phyloP scores from a whole-genome alignment of 2,797 vertebrate genomes.

The Tarsius wallacei region DNA sequence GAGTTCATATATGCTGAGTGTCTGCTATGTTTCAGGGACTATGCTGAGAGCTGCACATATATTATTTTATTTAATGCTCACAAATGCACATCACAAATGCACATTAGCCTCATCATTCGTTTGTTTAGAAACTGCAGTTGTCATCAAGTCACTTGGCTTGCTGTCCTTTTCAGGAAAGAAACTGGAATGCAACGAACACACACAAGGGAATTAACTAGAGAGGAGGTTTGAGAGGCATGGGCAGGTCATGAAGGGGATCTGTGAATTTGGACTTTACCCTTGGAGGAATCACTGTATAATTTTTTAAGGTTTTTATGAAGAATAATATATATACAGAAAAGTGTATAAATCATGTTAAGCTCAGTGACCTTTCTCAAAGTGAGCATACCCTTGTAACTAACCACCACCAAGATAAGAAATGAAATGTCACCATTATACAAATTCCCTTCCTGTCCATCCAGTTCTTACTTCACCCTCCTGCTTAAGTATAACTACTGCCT shows the following conservation, averaged over 20 bases:
- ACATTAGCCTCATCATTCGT: background rate
- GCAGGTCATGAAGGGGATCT: background rate
- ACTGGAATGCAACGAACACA: background rate
- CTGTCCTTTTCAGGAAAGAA: background rate
- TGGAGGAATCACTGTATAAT: background rate
- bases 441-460: background rate
- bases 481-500: background rate
- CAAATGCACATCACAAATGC: background rate
- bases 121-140: background rate
- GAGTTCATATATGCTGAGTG: background rate
- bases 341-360: background rate
- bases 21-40: background rate
- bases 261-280: background rate
- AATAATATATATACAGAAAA: background rate
- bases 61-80: constrained; percentile 19
- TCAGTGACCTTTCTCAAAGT: constrained; percentile 22
- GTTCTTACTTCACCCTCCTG: background rate
- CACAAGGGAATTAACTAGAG: background rate
- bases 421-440: background rate
- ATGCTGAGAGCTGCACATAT: background rate
- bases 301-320: background rate
- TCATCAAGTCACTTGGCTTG: background rate
- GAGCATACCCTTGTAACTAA: background rate
- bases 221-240: background rate
- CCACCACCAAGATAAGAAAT: background rate